These are phyloP conservation scores for Dascyllus trimaculatus DNA, from an alignment of 2,113 vertebrate species.

Conservation along the genomic window DNA sequence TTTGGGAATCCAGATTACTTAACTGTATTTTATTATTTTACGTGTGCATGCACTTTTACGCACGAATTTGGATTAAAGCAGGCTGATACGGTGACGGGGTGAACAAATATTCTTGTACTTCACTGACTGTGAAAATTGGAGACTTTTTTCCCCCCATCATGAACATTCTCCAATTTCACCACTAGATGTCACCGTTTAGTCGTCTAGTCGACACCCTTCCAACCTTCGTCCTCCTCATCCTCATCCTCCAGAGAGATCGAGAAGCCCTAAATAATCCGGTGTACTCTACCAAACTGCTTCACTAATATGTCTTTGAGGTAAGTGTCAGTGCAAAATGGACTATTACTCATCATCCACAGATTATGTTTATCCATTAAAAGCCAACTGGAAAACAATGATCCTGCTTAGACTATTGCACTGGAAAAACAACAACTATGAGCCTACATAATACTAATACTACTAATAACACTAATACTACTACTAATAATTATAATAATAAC, in stretches of 20 bases:
- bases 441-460: background rate
- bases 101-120: background rate
- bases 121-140: background rate
- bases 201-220: background rate
- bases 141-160: background rate
- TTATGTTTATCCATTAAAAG: background rate
- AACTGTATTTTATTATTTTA: background rate
- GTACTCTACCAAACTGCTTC: background rate
- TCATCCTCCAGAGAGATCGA: conserved; percentile 10
- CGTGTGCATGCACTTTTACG: background rate
- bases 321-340: conserved; percentile 1
- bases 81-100: background rate
- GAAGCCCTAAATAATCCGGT: conserved; percentile 3
- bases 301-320: background rate
- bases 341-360: background rate
- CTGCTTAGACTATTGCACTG: too few relatives aligned
- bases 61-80: background rate
- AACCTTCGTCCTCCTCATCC: conserved; percentile 14
- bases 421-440: background rate
- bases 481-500: background rate
- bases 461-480: background rate
- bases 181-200: conserved; percentile 76
- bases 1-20: background rate
- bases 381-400: background rate
- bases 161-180: conserved; percentile 34